A percentile compares a stretch with the other conserved stretches of the same genome.
These are phyloP conservation scores for Phrynocephalus versicolor DNA, from an alignment of 2,113 vertebrate species.

Conservation along the genomic window DNA sequence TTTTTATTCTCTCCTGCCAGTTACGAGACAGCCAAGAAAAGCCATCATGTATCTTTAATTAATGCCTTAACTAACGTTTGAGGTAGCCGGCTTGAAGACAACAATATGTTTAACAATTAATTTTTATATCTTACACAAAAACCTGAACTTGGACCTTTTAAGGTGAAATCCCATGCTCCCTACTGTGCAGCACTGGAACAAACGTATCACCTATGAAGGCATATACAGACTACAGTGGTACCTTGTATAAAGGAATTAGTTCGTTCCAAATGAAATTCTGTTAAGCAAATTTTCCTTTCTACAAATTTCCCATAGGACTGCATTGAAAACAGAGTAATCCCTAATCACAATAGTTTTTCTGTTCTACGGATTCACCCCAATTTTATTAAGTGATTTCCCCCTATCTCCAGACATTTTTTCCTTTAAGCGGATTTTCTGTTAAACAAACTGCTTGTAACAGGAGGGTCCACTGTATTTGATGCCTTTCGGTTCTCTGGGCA, in stretches of 20 bases:
- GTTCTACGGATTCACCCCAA: too few species aligned
- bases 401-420: too few species aligned
- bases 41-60: neutral
- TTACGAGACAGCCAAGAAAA: neutral
- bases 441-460: too few species aligned
- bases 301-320: too few species aligned
- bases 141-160: neutral
- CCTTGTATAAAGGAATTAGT: too few species aligned
- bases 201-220: neutral
- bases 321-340: too few species aligned
- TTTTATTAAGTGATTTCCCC: too few species aligned
- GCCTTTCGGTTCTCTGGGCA: neutral
- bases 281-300: too few species aligned
- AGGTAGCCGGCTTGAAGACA: neutral
- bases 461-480: neutral
- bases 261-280: too few species aligned
- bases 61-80: neutral
- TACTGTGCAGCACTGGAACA: neutral
- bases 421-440: too few species aligned
- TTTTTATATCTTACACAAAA: neutral
- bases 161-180: slow-evolving; percentile 1
- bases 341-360: too few species aligned
- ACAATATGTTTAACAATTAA: neutral
- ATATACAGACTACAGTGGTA: too few species aligned
- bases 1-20: neutral